phyloP scores from a whole-genome alignment of 2,888 invertebrate species.

The Standfussiana lucernea region DNA sequence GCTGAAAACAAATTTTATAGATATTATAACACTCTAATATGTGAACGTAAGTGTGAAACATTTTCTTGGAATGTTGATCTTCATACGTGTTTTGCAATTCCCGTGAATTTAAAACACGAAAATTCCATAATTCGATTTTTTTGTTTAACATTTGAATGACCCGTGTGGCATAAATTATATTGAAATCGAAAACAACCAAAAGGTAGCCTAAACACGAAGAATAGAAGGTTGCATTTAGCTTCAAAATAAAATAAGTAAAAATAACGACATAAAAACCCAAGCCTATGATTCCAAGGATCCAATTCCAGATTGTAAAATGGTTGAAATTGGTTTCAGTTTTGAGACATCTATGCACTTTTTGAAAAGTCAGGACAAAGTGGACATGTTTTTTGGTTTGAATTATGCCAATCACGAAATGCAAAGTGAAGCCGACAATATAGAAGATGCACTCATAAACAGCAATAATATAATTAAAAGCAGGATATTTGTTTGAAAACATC shows the following conservation, averaged over 20 bases:
- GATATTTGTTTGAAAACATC: neutral
- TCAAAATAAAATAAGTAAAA: neutral
- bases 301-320: conserved; percentile 24
- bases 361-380: conserved; percentile 24
- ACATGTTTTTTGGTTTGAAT: conserved; percentile 15
- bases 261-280: neutral
- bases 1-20: conserved; percentile 26
- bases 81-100: neutral
- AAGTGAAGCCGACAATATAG: conserved; percentile 11
- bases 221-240: neutral
- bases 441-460: neutral
- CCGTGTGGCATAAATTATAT: conserved; percentile 23
- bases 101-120: neutral
- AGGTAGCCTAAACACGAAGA: neutral
- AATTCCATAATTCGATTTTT: conserved; percentile 20
- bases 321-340: conserved; percentile 6
- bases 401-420: conserved; percentile 1
- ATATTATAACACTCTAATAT: conserved; percentile 43
- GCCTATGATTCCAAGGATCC: conserved; percentile 20
- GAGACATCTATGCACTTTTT: conserved; percentile 42
- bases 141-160: conserved; percentile 13
- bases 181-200: conserved; percentile 21
- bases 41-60: conserved; percentile 27
- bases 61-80: neutral
- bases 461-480: neutral